phyloP scores from a whole-genome alignment of 2,797 vertebrate species.

The Trematomus bernacchii region DNA sequence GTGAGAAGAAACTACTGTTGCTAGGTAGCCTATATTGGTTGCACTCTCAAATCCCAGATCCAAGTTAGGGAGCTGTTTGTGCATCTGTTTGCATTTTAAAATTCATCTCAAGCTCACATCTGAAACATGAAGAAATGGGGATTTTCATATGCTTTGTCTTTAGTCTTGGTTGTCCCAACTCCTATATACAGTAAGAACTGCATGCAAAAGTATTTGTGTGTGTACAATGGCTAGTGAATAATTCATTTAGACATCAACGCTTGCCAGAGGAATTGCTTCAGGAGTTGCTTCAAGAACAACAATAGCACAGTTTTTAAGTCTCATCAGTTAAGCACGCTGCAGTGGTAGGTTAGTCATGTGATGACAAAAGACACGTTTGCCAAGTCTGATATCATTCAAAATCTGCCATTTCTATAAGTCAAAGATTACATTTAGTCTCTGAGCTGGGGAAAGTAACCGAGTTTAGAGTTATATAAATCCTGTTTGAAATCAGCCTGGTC shows the following conservation, averaged over 20 bases:
- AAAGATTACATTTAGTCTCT: slow-evolving; percentile 35
- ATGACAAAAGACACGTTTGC: slow-evolving; percentile 26
- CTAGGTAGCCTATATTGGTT: slow-evolving; percentile 2
- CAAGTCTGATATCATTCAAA: slow-evolving; percentile 42
- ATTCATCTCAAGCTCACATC: slow-evolving; percentile 46
- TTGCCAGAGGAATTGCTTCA: slow-evolving; percentile 38
- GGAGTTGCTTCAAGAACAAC: slow-evolving; percentile 47
- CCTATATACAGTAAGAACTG: slow-evolving; percentile 7
- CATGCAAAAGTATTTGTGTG: slow-evolving; percentile 29
- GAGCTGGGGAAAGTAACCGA: slow-evolving; percentile 10
- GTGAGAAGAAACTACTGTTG: slow-evolving; percentile 1
- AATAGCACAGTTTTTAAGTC: slow-evolving; percentile 7
- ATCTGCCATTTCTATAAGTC: slow-evolving; percentile 28
- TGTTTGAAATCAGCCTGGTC: slow-evolving; percentile 30
- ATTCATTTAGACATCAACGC: slow-evolving; percentile 48
- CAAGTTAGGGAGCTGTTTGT: slow-evolving; percentile 23
- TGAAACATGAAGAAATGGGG: slow-evolving; percentile 38
- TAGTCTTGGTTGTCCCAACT: slow-evolving; percentile 34
- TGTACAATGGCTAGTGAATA: slow-evolving; percentile 43
- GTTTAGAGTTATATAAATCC: slow-evolving; percentile 26
- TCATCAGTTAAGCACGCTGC: slow-evolving; percentile 35
- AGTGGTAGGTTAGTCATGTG: slow-evolving; percentile 12
- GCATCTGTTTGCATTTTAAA: slow-evolving; percentile 38
- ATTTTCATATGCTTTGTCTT: slow-evolving; percentile 45
- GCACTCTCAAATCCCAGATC: slow-evolving; percentile 29